phyloP scores from a whole-genome alignment of 2,888 invertebrate genomes.

The Coenonympha arcania region DNA sequence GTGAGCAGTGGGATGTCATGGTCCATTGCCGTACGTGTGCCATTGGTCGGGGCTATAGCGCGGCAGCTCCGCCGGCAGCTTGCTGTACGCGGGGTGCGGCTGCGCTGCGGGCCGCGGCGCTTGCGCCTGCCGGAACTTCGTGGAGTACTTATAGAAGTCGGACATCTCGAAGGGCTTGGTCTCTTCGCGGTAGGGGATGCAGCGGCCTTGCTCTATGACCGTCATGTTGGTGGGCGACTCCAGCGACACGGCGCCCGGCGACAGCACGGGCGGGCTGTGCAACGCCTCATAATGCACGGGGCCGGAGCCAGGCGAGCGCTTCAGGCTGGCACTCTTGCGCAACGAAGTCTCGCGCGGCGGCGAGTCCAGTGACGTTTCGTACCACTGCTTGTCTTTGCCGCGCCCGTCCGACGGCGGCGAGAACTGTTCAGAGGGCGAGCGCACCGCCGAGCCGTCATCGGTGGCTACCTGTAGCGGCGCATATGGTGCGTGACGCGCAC shows the following conservation, averaged over 20 bases:
- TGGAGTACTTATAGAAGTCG: constrained; percentile 98
- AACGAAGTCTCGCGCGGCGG: too few species aligned
- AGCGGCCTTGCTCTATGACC: constrained; percentile 89
- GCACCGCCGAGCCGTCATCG: constrained; percentile 53
- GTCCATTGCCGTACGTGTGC: constrained; percentile 35
- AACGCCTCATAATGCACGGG: constrained; percentile 70
- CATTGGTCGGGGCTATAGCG: constrained; percentile 61
- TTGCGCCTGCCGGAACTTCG: constrained; percentile 84
- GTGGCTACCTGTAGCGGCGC: constrained; percentile 64
- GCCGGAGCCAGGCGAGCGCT: constrained; percentile 73
- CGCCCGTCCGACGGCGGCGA: constrained; percentile 60
- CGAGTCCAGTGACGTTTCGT: constrained; percentile 79
- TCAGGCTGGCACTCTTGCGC: constrained; percentile 63
- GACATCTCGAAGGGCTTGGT: constrained; percentile 98
- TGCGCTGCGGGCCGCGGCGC: constrained; percentile 44
- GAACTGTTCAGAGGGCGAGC: constrained; percentile 59
- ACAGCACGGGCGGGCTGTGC: constrained; percentile 60
- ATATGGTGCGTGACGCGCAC: constrained; percentile 54
- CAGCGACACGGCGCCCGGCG: constrained; percentile 72
- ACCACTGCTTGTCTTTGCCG: constrained; percentile 78
- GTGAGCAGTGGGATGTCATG: too few species aligned
- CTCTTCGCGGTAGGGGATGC: constrained; percentile 93
- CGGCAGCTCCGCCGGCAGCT: constrained; percentile 62
- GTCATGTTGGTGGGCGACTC: constrained; percentile 89
- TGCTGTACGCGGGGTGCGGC: constrained; percentile 50